Evolutionary conservation across 1,140 invertebrate genomes (phyloP).

Genomic region (Orussus abietinus): DNA sequence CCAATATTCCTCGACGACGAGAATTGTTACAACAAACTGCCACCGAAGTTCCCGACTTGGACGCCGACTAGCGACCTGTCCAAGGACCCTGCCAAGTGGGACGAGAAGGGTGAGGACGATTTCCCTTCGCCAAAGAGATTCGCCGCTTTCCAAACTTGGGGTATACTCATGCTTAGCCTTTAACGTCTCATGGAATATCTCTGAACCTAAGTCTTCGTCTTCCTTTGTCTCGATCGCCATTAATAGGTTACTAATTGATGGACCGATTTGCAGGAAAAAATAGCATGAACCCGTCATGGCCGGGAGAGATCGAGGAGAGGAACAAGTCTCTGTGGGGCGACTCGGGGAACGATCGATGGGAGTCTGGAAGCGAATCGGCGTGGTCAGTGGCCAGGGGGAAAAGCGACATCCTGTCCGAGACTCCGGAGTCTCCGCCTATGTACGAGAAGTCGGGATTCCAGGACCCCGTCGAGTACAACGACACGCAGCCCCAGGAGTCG

Average conservation of each 20-base stretch:
- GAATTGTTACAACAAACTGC: slow-evolving; percentile 51
- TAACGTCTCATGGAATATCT: too few relatives aligned
- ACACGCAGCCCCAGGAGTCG: slow-evolving; percentile 46
- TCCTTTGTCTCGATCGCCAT: too few relatives aligned
- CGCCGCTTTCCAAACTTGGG: too few relatives aligned
- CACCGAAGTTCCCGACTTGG: slow-evolving; percentile 55
- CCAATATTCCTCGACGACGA: slow-evolving; percentile 52
- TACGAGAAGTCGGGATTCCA: slow-evolving; percentile 59
- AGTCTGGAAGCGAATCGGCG: slow-evolving; percentile 32
- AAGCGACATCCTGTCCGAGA: slow-evolving; percentile 46
- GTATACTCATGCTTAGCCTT: too few relatives aligned
- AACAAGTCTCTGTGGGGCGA: slow-evolving; percentile 40
- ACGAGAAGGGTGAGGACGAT: slow-evolving; percentile 37
- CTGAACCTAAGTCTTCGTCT: too few relatives aligned
- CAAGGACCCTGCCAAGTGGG: slow-evolving; percentile 40
- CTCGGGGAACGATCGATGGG: slow-evolving; percentile 40
- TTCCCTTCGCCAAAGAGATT: too few relatives aligned
- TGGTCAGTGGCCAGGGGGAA: slow-evolving; percentile 38
- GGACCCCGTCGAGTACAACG: slow-evolving; percentile 59
- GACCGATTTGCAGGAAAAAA: slow-evolving; percentile 38
- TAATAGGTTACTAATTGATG: too few relatives aligned
- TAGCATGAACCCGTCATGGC: slow-evolving; percentile 41
- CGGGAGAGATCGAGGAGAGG: slow-evolving; percentile 36
- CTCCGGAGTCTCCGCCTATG: slow-evolving; percentile 64
- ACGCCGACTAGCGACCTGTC: slow-evolving; percentile 39